Evolutionary conservation across 2,113 vertebrate species (phyloP).

Genomic region (Sapajus apella): DNA sequence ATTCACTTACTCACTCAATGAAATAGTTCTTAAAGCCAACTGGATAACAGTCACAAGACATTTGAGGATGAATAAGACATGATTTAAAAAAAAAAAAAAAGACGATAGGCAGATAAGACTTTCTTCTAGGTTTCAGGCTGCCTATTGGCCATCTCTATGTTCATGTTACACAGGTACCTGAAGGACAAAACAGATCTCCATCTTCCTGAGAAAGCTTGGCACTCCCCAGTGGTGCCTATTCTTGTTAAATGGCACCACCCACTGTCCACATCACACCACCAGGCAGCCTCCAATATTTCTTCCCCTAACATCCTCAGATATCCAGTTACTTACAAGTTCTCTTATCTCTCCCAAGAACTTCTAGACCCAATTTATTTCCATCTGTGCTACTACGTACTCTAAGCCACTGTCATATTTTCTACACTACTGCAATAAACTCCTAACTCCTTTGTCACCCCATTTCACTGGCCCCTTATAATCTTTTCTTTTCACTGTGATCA

Average conservation of each 20-base stretch:
- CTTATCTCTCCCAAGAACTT: background rate
- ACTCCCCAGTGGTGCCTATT: background rate
- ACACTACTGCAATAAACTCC: background rate
- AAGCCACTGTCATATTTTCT: background rate
- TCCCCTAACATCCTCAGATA: background rate
- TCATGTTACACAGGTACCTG: background rate
- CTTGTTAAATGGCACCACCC: conserved; percentile 1
- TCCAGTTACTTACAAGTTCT: background rate
- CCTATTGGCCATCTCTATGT: background rate
- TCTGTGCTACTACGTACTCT: background rate
- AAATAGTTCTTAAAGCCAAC: conserved; percentile 16
- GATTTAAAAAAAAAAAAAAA: background rate
- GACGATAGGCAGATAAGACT: background rate
- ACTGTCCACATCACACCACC: background rate
- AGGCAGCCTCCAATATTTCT: background rate
- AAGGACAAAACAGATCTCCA: background rate
- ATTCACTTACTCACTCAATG: background rate
- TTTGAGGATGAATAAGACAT: background rate
- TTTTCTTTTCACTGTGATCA: background rate
- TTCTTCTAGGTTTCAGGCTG: background rate
- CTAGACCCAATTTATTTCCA: background rate
- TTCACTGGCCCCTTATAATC: background rate
- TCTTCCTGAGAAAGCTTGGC: background rate
- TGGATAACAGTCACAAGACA: background rate
- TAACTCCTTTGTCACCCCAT: background rate